These are phyloP conservation scores for Eunapius fragilis DNA, from an alignment of 37 sponge, comb jelly and placozoan species.

Conservation along the genomic window DNA sequence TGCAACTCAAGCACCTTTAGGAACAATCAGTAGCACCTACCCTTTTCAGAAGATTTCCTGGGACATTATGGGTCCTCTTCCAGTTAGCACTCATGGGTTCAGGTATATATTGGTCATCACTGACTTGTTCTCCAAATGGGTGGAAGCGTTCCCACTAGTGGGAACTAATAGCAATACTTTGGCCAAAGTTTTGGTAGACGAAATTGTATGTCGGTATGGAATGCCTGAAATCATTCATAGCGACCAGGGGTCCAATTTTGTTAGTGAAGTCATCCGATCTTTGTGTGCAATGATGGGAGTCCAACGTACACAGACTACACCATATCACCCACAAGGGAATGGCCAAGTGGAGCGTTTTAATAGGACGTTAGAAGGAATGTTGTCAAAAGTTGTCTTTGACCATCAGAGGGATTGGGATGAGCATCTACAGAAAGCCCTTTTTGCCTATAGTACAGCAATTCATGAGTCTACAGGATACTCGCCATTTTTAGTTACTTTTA, in stretches of 20 bases:
- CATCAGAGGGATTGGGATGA: neutral
- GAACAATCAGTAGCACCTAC: conserved; percentile 3
- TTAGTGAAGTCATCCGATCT: neutral
- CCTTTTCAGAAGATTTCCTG: conserved; percentile 31
- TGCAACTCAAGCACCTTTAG: conserved; percentile 17
- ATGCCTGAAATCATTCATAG: conserved; percentile 25
- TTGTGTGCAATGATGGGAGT: conserved; percentile 15
- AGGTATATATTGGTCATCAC: conserved; percentile 32
- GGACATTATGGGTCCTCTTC: conserved; percentile 40
- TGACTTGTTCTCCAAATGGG: conserved; percentile 36
- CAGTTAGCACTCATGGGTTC: neutral
- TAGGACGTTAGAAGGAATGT: neutral
- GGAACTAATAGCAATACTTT: neutral
- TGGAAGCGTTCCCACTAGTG: conserved; percentile 26
- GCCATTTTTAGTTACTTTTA: conserved; percentile 29
- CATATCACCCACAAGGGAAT: conserved; percentile 54
- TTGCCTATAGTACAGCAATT: conserved; percentile 40
- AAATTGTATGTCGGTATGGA: conserved; percentile 32
- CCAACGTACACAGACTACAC: conserved; percentile 6
- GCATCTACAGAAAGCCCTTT: conserved; percentile 16
- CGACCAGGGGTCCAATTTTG: conserved; percentile 32
- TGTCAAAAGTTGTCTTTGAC: no score
- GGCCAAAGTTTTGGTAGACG: conserved; percentile 23
- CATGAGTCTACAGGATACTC: conserved; percentile 33
- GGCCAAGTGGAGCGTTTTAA: conserved; percentile 3